A percentile compares a stretch with the other conserved stretches of the same genome.
Conservation (phyloP, 2,797 vertebrate genomes). For the Galago senegalensis region DNA sequence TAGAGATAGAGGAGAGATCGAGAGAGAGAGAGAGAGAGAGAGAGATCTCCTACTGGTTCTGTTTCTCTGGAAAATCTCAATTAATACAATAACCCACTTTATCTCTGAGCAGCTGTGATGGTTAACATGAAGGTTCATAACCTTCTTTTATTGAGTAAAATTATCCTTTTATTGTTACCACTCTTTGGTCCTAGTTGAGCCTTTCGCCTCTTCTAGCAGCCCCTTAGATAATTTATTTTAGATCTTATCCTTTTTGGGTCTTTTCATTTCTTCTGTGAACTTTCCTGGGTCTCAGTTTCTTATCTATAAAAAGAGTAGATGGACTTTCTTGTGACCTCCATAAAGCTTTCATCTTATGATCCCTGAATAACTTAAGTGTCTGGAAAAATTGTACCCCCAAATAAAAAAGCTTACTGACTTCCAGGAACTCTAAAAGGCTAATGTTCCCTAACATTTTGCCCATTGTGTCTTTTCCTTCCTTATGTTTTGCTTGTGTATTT, state of each 20-base stretch:
- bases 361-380: slow-evolving; percentile 54
- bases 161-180: background rate
- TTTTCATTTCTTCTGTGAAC: background rate
- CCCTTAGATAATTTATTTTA: background rate
- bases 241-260: background rate
- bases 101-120: background rate
- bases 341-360: background rate
- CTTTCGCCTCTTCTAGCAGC: background rate
- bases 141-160: background rate
- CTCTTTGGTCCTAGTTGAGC: background rate
- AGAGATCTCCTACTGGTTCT: background rate
- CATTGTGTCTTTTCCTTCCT: slow-evolving; percentile 83
- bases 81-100: background rate
- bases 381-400: slow-evolving; percentile 26
- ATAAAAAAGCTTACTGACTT: slow-evolving; percentile 60
- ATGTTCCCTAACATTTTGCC: slow-evolving; percentile 65
- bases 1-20: no score
- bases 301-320: background rate
- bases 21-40: no score
- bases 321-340: background rate
- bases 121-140: background rate
- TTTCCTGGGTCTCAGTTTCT: background rate
- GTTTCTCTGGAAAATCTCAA: background rate
- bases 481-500: slow-evolving; percentile 75
- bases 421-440: slow-evolving; percentile 72